These are phyloP conservation scores for Schizopygopsis pylzovi DNA, from an alignment of 2,797 vertebrate species.

Conservation along the genomic window DNA sequence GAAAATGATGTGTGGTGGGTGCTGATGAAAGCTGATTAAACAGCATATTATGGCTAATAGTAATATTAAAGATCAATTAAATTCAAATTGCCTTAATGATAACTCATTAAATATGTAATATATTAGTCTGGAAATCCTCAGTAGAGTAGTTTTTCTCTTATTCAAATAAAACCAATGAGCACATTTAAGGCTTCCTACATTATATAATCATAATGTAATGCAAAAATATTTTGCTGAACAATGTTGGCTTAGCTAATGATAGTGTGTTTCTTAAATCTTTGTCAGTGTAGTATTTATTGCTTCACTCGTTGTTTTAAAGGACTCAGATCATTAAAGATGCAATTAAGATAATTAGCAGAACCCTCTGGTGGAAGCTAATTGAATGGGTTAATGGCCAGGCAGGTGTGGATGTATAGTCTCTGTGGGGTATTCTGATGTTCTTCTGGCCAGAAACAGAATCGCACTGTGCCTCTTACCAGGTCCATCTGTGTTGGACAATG, in stretches of 20 bases:
- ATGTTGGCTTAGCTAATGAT: not conserved
- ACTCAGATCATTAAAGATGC: slow-evolving; percentile 42
- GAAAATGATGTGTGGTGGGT: not conserved
- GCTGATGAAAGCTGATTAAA: not conserved
- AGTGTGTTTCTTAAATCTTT: not conserved
- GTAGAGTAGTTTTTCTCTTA: not conserved
- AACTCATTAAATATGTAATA: not conserved
- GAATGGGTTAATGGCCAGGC: slow-evolving; percentile 41
- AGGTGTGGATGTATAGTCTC: slow-evolving; percentile 34
- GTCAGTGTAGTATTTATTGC: not conserved
- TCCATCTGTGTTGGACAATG: slow-evolving; percentile 25
- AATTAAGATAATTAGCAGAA: slow-evolving; percentile 55
- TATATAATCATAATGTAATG: not conserved
- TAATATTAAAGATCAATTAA: not conserved
- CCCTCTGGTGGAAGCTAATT: slow-evolving; percentile 62
- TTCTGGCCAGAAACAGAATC: slow-evolving; percentile 11
- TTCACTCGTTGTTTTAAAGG: slow-evolving; percentile 25
- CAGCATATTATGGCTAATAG: not conserved
- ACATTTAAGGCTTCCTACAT: not conserved
- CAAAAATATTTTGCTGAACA: not conserved
- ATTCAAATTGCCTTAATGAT: not conserved
- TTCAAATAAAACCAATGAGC: not conserved
- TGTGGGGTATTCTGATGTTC: slow-evolving; percentile 34
- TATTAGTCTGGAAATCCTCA: not conserved
- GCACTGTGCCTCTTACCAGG: slow-evolving; percentile 10